Evolutionary conservation across 2,113 vertebrate genomes (phyloP), one percentile per base, ranked within the genome.

Genomic region (Austrofundulus limnaeus): DNA sequence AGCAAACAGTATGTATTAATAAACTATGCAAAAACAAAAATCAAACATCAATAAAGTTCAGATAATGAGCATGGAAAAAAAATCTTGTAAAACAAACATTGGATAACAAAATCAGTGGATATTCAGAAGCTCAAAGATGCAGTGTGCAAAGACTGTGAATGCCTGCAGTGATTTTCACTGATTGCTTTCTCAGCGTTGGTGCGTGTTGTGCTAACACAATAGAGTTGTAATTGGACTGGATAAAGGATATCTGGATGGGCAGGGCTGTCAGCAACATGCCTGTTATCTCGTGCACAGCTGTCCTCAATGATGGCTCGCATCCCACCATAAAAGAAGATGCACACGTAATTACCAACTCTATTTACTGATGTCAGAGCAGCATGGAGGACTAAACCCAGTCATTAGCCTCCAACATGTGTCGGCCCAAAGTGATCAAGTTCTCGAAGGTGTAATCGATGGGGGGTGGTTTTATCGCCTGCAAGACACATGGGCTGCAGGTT

Each of bases 281-380:
- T 82, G 82, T 92, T 90, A 91, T 91, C 90, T 90, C 86, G 72
- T 57, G 73, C 87, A 83, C 87, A 88, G 88, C 88, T 89, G 90
- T 90, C 85, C 84, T 85, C 86, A 74, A 79, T 69, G 88, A 89
- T 87, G 86, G 80, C 90, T 85, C 59, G 53, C 83, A 75, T 78
- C 83, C 83, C 81, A 23, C 85, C 84, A 66, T 77, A 20, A 73
- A n/a, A 86, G 54, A 62, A 70, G 77, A 81, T 65, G 80, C 89
- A 76, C 78, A 80, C 82, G 77, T 90, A 91, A 91, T 92, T 92
- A 91, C 81, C 75, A 80, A 83, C 88, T 88, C 88, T 90, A 88
- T 90, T 90, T 87, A 86, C 84, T 81, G 81, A 87, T 89, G 90
- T 90, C 85, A 88, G 85, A 83, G 76, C 79, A 75, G 78, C 78